These are phyloP conservation scores for Lasioglossum calceatum DNA, from an alignment of 2,888 invertebrate species.

Conservation along the genomic window DNA sequence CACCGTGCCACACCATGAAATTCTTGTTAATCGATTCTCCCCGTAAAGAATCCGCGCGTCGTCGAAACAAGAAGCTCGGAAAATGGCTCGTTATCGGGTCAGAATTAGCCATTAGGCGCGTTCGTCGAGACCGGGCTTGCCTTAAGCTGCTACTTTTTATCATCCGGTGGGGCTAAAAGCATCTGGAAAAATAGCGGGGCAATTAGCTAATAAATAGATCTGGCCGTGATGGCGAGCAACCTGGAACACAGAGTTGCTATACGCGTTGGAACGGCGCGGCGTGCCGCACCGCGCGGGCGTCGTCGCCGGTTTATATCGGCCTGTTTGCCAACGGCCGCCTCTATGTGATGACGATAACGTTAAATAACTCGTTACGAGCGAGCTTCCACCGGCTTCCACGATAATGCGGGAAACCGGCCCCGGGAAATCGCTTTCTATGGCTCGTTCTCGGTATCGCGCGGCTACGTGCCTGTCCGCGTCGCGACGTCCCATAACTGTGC, in stretches of 20 bases:
- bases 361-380: constrained; percentile 64
- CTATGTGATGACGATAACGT: constrained; percentile 60
- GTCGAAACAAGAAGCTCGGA: constrained; percentile 1
- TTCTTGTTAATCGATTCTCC: not conserved
- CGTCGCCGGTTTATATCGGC: constrained; percentile 33
- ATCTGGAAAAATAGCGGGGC: constrained; percentile 70
- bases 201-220: constrained; percentile 75
- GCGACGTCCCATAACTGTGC: constrained; percentile 47
- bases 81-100: constrained; percentile 53
- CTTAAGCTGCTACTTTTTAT: constrained; percentile 61
- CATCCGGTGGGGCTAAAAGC: constrained; percentile 73
- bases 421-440: constrained; percentile 60
- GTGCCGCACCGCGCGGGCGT: not conserved
- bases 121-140: constrained; percentile 28
- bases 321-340: constrained; percentile 42
- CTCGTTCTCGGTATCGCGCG: constrained; percentile 58
- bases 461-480: constrained; percentile 53
- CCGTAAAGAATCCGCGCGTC: not conserved
- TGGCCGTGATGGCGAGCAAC: not conserved
- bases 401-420: constrained; percentile 52
- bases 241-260: not conserved
- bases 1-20: not conserved
- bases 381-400: constrained; percentile 32
- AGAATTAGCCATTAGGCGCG: constrained; percentile 67
- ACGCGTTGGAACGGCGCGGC: not conserved